Percentiles rank a stretch among this genome's conserved stretches.
These are phyloP conservation scores for Cercocebus atys DNA, from an alignment of 2,113 vertebrate species.

Conservation along the genomic window DNA sequence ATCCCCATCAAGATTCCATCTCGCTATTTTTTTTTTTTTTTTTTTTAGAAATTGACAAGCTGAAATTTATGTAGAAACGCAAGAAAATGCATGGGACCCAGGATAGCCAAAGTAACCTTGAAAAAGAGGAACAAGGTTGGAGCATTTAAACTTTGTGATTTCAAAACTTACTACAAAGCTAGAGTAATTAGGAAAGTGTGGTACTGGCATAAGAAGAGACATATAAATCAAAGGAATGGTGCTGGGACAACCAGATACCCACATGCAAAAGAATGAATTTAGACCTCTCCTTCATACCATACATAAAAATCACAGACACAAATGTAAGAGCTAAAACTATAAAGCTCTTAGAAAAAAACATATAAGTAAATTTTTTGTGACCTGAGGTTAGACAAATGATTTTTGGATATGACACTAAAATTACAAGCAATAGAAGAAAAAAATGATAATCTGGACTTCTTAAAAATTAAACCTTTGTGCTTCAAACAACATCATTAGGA, in stretches of 20 bases:
- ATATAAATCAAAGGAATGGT: not conserved
- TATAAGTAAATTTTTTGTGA: not conserved
- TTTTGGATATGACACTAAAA: not conserved
- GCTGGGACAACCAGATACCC: not conserved
- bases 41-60: not conserved
- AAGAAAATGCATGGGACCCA: not conserved
- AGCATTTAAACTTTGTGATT: not conserved
- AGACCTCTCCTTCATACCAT: not conserved
- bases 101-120: not conserved
- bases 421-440: not conserved
- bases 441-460: not conserved
- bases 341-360: not conserved
- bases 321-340: not conserved
- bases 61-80: constrained; percentile 15
- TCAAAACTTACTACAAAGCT: constrained; percentile 29
- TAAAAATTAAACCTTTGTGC: not conserved
- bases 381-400: not conserved
- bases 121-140: not conserved
- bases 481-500: not conserved
- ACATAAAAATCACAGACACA: not conserved
- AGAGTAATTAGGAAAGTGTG: not conserved
- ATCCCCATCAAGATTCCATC: not conserved
- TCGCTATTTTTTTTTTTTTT: not conserved
- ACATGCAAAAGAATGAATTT: not conserved
- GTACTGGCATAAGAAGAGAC: not conserved